Conservation (phyloP, 2,113 vertebrate genomes). For the Neodon shergylaensis region DNA sequence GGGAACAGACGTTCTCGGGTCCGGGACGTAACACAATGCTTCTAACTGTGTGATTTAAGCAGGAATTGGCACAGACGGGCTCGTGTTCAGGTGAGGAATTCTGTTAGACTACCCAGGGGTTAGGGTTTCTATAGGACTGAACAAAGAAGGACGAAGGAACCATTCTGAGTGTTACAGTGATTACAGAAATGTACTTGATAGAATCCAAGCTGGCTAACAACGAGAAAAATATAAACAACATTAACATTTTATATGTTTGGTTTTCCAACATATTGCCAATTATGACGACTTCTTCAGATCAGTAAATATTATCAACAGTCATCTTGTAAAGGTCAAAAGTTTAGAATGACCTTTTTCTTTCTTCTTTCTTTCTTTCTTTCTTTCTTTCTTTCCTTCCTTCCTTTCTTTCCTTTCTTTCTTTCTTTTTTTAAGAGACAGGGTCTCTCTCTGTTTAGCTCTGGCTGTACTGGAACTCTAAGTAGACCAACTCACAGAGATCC, state of each 20-base stretch:
- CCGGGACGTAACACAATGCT: fast-evolving
- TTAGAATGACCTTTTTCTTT: not conserved
- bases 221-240: not conserved
- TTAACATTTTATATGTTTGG: not conserved
- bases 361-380: too few relatives aligned
- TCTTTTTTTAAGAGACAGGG: not conserved
- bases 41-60: not conserved
- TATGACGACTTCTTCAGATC: not conserved
- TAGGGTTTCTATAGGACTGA: not conserved
- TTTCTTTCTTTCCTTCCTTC: too few relatives aligned
- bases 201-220: not conserved
- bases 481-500: not conserved
- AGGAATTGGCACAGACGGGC: not conserved
- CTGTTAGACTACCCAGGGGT: not conserved
- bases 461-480: not conserved
- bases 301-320: not conserved
- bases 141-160: not conserved
- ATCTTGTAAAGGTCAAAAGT: not conserved
- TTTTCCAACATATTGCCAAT: not conserved
- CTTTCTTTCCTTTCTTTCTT: not conserved
- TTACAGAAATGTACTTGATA: not conserved
- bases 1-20: not conserved
- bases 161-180: not conserved
- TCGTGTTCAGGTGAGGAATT: not conserved
- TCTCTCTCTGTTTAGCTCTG: not conserved